Base-by-base conservation (phyloP, 2,113 vertebrate genomes). In the Phaethornis superciliosus region DNA sequence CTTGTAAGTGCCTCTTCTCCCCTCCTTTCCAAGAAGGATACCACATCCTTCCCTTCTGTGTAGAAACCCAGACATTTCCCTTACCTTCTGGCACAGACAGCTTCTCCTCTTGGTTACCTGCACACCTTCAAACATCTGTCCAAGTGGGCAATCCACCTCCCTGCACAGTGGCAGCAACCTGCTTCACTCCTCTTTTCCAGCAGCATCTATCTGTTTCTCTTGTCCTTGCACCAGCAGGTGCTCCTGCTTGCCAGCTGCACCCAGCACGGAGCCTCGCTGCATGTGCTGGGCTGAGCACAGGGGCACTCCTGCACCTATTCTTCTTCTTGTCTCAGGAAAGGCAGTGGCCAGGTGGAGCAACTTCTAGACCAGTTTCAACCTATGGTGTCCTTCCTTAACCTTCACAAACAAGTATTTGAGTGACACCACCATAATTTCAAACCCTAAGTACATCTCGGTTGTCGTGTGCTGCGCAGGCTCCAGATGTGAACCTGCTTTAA, bases 191-290 rank as follows among this genome's bases (percentile, higher is more conserved):
- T 40, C 12, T 59, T 55, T 47, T 44, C 72, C 32, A 72, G 52
- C 82, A 54, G n/a, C 0, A 0, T 2, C 23, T 79, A 0, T 27
- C 49, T 60, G 28, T 15, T 69, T 49, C 35, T n/a, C 59, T 72
- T 72, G 60, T 59, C 59, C 35, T 65, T 12, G 28, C 56, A 67
- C 62, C 71, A 90, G 79, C 30, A 69, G 63, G 44, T 56, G 21
- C 23, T 58, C 6, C 12, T 13, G 44, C 21, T 79, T 47, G 44
- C 71, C 82, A 69, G 83, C 68, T 81, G 88, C 15, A 62, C 51
- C 27, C 76, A 47, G 68, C 63, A 23, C 6, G 63, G 30, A 9
- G n/a, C 18, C 59, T 75, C 44, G 12, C 85, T 55, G 27, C 27
- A 2, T 24, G 15, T 26, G 42, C 62, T 22, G 26, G 24, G 11